Conservation (phyloP, 2,797 vertebrate species). For the Todus mexicanus region DNA sequence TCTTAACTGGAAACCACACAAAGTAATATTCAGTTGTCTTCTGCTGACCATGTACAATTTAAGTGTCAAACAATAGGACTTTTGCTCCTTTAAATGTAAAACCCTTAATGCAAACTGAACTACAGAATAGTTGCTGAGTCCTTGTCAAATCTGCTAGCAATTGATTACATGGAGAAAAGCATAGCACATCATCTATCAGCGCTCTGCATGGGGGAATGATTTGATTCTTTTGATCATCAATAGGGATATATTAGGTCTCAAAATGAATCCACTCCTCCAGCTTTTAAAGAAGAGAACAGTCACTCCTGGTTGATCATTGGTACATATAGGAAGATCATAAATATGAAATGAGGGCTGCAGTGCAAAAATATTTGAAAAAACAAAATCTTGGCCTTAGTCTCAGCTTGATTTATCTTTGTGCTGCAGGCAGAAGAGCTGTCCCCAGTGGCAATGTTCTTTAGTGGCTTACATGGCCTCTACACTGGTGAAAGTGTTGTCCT, state of each 20-base stretch:
- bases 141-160: background rate
- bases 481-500: constrained; percentile 53
- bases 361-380: constrained; percentile 28
- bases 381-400: constrained; percentile 24
- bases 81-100: background rate
- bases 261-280: constrained; percentile 40
- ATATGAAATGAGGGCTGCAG: background rate
- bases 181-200: background rate
- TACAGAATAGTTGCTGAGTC: background rate
- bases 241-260: background rate
- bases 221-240: constrained; percentile 37
- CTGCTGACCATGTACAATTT: background rate
- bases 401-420: constrained; percentile 50
- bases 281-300: background rate
- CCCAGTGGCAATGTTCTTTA: constrained; percentile 28
- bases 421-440: constrained; percentile 34
- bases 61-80: background rate
- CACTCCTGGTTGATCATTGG: background rate
- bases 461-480: constrained; percentile 26
- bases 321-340: background rate
- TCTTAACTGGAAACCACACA: background rate
- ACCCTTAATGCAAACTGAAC: background rate
- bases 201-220: constrained; percentile 15
- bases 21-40: background rate
- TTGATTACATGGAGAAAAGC: background rate